These are phyloP conservation scores for Malacosoma neustria DNA, from an alignment of 2,888 invertebrate species.

Conservation along the genomic window DNA sequence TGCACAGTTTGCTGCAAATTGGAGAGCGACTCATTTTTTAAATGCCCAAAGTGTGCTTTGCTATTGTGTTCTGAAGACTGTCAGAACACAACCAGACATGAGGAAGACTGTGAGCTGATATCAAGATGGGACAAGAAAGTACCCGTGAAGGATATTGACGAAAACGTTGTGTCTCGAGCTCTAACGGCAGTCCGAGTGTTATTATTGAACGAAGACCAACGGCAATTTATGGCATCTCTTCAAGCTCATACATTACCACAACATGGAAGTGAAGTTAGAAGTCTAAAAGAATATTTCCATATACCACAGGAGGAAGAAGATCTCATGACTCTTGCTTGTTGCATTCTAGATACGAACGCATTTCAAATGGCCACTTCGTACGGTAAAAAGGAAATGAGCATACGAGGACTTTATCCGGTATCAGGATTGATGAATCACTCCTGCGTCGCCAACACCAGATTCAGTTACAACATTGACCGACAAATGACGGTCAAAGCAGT, in stretches of 20 bases:
- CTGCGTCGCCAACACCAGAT: slow-evolving; percentile 80
- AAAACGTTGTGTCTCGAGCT: slow-evolving; percentile 42
- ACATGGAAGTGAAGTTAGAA: slow-evolving; percentile 74
- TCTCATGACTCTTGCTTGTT: slow-evolving; percentile 75
- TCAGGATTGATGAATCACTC: slow-evolving; percentile 81
- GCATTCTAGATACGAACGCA: slow-evolving; percentile 79
- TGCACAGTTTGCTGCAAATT: slow-evolving; percentile 79
- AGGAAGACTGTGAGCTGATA: slow-evolving; percentile 78
- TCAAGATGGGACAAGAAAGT: slow-evolving; percentile 72
- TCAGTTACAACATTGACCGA: slow-evolving; percentile 72
- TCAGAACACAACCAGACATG: slow-evolving; percentile 73
- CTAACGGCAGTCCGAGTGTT: slow-evolving; percentile 54
- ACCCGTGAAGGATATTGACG: slow-evolving; percentile 47
- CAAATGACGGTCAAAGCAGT: slow-evolving; percentile 77
- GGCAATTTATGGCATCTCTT: slow-evolving; percentile 63
- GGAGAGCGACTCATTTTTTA: slow-evolving; percentile 40
- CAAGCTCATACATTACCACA: slow-evolving; percentile 69
- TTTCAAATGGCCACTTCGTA: slow-evolving; percentile 74
- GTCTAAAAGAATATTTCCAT: slow-evolving; percentile 62
- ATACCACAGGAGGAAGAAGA: slow-evolving; percentile 72
- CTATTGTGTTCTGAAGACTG: slow-evolving; percentile 81
- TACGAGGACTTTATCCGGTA: slow-evolving; percentile 80
- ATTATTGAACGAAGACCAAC: slow-evolving; percentile 56
- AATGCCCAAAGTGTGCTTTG: slow-evolving; percentile 80
- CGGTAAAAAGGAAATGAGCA: slow-evolving; percentile 61